Percentiles rank a stretch among this genome's conserved stretches.
phyloP scores from a whole-genome alignment of 2,113 vertebrate species.

The Paracanthobrama guichenoti region DNA sequence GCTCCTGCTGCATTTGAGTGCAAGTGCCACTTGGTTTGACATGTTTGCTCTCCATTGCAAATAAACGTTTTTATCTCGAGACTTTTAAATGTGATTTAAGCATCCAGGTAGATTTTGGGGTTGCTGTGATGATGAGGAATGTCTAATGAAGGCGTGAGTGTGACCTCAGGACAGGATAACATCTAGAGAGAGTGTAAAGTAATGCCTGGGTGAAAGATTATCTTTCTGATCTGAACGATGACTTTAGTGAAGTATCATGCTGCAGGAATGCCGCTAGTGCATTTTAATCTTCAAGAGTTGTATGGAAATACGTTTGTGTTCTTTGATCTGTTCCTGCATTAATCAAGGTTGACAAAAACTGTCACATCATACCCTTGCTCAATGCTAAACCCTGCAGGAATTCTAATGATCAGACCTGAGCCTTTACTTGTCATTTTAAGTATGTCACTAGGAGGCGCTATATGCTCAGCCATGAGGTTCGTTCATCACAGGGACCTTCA shows the following conservation, averaged over 20 bases:
- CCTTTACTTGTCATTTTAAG: not conserved
- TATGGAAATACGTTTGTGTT: not conserved
- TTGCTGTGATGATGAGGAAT: not conserved
- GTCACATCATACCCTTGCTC: conserved; percentile 14
- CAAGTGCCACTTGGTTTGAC: not conserved
- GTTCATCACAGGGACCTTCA: not conserved
- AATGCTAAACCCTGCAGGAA: conserved; percentile 9
- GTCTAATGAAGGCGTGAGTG: not conserved
- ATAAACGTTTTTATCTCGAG: too few relatives aligned
- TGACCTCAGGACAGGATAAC: not conserved
- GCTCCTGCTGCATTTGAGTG: not conserved
- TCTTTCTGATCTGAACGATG: not conserved
- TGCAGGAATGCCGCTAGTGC: not conserved
- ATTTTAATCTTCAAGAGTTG: not conserved
- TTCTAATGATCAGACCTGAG: not conserved
- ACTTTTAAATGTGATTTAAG: not conserved
- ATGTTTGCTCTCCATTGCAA: not conserved
- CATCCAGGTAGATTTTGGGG: too few relatives aligned
- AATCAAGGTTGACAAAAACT: not conserved
- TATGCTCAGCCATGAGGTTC: not conserved
- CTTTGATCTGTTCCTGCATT: conserved; percentile 10
- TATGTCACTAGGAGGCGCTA: conserved; percentile 7
- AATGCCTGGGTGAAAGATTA: not conserved
- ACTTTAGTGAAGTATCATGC: not conserved
- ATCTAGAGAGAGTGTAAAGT: not conserved